Evolutionary conservation across 2,797 vertebrate species (phyloP), one percentile per base, ranked within the genome.

Genomic region (Poeciliopsis paucimaculata): DNA sequence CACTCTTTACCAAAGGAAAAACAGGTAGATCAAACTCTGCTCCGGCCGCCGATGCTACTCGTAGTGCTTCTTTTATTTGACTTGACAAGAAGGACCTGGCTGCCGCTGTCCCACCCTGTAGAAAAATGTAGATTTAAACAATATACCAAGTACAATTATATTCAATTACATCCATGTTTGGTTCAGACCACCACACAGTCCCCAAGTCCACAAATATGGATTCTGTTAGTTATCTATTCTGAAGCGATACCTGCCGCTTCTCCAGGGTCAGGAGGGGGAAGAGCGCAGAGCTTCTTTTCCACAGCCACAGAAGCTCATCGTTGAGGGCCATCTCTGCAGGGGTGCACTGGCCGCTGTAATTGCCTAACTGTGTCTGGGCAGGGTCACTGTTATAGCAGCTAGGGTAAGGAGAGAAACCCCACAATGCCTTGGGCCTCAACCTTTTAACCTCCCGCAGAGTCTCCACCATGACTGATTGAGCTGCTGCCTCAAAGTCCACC

Each of bases 401-500:
- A 70, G 96, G 95, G 81, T 93, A 96, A 16, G 95, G 90, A 34
- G 95, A 93, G 83, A 96, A 55, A 0, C 96, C 96, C 96, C 96
- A 96, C 77, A 96, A 90, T 74, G 94, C 95, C 85, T 96, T 94
- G 86, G 96, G 96, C 26, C 95, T 93, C 49, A 95, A 90, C 80
- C 91, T 94, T 77, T 90, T 94, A 71, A 94, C 91, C 85, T 96
- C 95, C 70, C 88, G 87, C 5, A 96, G 91, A 28, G 95, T 96
- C 86, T 96, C 96, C 76, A 77, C 94, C 81, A 96, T 90, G 41
- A 96, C 90, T 39, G 95, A 93, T 90, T 96, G 95, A 8, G 95
- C 95, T 16, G 96, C 93, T 31, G 95, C 94, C 86, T 96, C 95
- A 13, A 96, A 96, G 90, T 96, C 96, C 89, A 96, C 95, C 95